Evolutionary conservation across 2,888 invertebrate genomes (phyloP).

Genomic region (Dermolepida albohirtum): DNA sequence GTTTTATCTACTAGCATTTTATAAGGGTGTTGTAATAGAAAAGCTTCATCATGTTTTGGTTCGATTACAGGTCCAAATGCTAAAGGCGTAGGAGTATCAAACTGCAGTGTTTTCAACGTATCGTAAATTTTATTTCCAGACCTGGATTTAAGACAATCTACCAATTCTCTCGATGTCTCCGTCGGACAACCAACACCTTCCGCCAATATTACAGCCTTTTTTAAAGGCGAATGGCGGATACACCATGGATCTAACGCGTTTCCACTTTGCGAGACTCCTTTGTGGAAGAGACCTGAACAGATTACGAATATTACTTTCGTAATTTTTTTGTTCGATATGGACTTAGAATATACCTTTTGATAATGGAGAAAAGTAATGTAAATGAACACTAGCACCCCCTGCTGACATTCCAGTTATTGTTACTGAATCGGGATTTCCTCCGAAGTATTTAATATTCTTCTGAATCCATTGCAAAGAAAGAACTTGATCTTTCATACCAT

Average conservation of each 20-base stretch:
- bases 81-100: conserved; percentile 67
- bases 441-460: conserved; percentile 74
- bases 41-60: conserved; percentile 56
- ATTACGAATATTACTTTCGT: background rate
- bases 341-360: conserved; percentile 60
- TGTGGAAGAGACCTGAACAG: conserved; percentile 66
- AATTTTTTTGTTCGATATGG: background rate
- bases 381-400: conserved; percentile 78
- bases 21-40: conserved; percentile 73
- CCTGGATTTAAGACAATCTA: conserved; percentile 72
- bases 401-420: conserved; percentile 76
- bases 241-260: conserved; percentile 71
- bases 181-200: conserved; percentile 72
- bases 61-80: conserved; percentile 78
- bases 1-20: conserved; percentile 70
- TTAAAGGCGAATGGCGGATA: conserved; percentile 67
- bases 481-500: conserved; percentile 77
- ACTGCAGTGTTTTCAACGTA: background rate
- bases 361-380: conserved; percentile 74
- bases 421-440: conserved; percentile 75
- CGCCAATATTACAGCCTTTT: conserved; percentile 71
- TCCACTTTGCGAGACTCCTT: conserved; percentile 77
- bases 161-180: conserved; percentile 66
- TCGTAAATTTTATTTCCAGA: conserved; percentile 55
- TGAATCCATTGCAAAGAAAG: conserved; percentile 76